Evolutionary conservation across 92 coral and sea anemone species (phyloP).

Genomic region (Bergia sp.): DNA sequence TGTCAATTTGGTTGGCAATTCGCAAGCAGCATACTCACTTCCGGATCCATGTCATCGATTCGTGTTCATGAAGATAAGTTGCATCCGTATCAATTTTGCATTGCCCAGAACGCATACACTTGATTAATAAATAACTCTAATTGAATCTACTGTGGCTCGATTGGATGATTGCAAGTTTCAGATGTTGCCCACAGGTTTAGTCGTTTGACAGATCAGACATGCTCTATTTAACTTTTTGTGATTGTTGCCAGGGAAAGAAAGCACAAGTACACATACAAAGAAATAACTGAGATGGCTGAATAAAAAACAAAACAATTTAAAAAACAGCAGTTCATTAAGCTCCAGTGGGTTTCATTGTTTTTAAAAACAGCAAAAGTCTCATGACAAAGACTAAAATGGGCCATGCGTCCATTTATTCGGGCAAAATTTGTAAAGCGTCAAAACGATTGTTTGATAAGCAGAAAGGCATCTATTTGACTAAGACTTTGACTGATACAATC

Average conservation of each 20-base stretch:
- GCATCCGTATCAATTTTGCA: background rate
- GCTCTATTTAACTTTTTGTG: background rate
- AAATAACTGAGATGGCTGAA: background rate
- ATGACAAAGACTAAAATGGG: too few relatives aligned
- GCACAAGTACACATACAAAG: background rate
- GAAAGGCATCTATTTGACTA: too few relatives aligned
- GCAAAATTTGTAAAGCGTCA: too few relatives aligned
- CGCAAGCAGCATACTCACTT: background rate
- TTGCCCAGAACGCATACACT: background rate
- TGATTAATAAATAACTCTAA: background rate
- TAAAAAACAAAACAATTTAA: background rate
- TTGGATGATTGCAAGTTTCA: background rate
- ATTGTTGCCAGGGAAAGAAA: constrained; percentile 1
- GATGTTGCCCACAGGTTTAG: too few relatives aligned
- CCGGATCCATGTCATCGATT: background rate
- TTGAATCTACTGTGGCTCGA: background rate
- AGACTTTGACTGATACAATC: too few relatives aligned
- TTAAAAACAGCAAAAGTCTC: too few relatives aligned
- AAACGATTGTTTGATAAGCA: too few relatives aligned
- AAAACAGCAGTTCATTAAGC: too few relatives aligned
- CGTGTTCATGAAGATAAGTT: background rate
- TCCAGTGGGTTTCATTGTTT: too few relatives aligned
- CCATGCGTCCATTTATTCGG: too few relatives aligned
- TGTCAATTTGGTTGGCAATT: background rate
- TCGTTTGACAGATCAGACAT: background rate